A percentile compares a stretch with the other conserved stretches of the same genome.
phyloP scores from a whole-genome alignment of 2,113 vertebrate species.

The Ranitomeya imitator region DNA sequence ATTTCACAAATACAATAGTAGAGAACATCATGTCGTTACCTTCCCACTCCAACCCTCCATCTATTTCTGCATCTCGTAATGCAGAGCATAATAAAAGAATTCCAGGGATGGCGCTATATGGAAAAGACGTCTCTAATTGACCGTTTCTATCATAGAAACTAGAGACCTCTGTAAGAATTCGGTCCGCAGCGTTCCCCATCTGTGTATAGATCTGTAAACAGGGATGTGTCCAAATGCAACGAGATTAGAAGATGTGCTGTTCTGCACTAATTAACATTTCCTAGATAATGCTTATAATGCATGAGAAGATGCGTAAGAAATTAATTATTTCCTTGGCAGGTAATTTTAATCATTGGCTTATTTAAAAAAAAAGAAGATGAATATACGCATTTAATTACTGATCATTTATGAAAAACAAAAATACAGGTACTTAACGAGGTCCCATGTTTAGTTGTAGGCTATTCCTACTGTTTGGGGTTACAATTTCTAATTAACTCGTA shows the following conservation, averaged over 20 bases:
- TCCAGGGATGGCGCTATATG: constrained; percentile 18
- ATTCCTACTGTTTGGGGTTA: not conserved
- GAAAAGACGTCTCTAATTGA: constrained; percentile 48
- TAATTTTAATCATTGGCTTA: not conserved
- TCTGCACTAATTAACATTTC: not conserved
- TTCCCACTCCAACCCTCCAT: constrained; percentile 10
- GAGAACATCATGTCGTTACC: constrained; percentile 42
- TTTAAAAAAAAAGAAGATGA: no score
- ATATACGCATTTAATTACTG: not conserved
- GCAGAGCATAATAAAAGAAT: constrained; percentile 18
- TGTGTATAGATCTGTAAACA: not conserved
- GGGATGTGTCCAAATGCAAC: not conserved
- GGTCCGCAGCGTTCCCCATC: not conserved
- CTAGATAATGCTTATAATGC: not conserved
- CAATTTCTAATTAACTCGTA: constrained; percentile 24
- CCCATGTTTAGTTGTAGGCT: not conserved
- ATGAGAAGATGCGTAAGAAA: not conserved
- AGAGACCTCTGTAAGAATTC: not conserved
- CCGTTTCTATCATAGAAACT: constrained; percentile 21
- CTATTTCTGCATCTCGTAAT: constrained; percentile 22
- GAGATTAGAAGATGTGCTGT: not conserved
- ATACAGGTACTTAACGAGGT: not conserved
- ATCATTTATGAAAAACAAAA: not conserved
- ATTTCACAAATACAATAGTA: constrained; percentile 43
- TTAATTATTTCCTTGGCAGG: not conserved